Evolutionary conservation across 2,888 invertebrate genomes (phyloP), one percentile per base, ranked within the genome.

Genomic region (Callinectes sapidus): DNA sequence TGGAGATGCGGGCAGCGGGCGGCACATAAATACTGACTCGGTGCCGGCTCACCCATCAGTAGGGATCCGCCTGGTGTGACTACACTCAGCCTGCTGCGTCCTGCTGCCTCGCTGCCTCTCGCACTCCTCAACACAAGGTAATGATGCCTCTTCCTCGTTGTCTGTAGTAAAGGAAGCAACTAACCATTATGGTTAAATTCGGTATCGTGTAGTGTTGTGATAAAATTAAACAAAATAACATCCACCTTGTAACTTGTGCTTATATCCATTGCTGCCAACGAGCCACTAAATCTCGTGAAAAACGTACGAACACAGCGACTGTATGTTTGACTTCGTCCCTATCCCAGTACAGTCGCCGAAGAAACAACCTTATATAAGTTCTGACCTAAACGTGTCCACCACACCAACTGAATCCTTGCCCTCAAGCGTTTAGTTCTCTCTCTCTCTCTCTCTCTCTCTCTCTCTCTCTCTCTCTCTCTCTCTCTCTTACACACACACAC

Each of bases 371-470:
- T 48, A 0, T 8, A 8, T 48, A 48, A 48, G 10, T 48, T 8
- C 48, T 48, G 48, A 48, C 48, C 5, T 39, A 8, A 48, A 8
- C 0, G 10, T 48, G 48, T 48, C 8, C 8, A 48, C 6, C 48
- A 48, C 3, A 48, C 48, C 48, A 48, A 48, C 8, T 48, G 8
- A 48, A 8, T 48, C 5, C 3, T 10, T 48, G 48, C 3, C 48
- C 10, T 48, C 5, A 8, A 48, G 48, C 10, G 5, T 48, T 2
- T 8, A 48, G 48, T 48, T n/a, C 85, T 85, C 85, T 39, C 39
- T 32, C 85, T 85, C 85, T 32, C 85, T 85, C 85, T 85, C 39
- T 85, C 39, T 85, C 39, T 85, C 85, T 85, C 61, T 61, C 61
- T 61, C 61, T 61, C 61, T 61, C 61, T 61, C 61, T 61, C 61